A percentile compares a stretch with the other conserved stretches of the same genome.
Evolutionary conservation across 2,113 vertebrate species (phyloP).

Genomic region (Xenopus borealis): DNA sequence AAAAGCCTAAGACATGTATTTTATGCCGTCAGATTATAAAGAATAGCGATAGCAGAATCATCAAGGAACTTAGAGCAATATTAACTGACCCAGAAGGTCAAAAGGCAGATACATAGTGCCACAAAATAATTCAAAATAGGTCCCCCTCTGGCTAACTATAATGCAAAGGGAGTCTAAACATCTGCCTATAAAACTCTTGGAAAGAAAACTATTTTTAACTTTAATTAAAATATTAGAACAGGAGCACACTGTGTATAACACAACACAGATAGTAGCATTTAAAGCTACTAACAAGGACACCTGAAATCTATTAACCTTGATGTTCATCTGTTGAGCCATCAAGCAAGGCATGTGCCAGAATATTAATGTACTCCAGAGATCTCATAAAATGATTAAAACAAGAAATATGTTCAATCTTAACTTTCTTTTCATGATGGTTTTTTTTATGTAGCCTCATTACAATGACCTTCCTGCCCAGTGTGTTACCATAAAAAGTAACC

Average conservation of each 20-base stretch:
- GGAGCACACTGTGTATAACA: too few species aligned
- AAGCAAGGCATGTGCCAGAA: constrained; percentile 51
- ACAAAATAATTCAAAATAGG: too few species aligned
- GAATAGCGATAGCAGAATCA: constrained; percentile 19
- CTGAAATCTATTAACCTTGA: not conserved
- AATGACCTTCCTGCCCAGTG: constrained; percentile 73
- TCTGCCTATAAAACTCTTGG: not conserved
- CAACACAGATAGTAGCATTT: not conserved
- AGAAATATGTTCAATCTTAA: constrained; percentile 66
- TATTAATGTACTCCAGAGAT: constrained; percentile 63
- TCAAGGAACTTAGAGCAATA: constrained; percentile 28
- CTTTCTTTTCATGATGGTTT: constrained; percentile 68
- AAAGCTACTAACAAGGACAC: not conserved
- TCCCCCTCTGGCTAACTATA: not conserved
- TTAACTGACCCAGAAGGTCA: constrained; percentile 16
- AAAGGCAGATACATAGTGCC: too few species aligned
- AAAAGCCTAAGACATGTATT: not conserved
- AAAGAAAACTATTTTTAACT: not conserved
- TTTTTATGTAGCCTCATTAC: constrained; percentile 57
- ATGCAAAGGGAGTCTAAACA: not conserved
- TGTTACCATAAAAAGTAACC: constrained; percentile 67
- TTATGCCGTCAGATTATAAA: constrained; percentile 8
- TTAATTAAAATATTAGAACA: too few species aligned
- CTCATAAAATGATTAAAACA: constrained; percentile 56
- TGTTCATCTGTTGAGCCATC: not conserved